Conservation (phyloP, 2,797 vertebrate genomes). For the Masticophis lateralis region DNA sequence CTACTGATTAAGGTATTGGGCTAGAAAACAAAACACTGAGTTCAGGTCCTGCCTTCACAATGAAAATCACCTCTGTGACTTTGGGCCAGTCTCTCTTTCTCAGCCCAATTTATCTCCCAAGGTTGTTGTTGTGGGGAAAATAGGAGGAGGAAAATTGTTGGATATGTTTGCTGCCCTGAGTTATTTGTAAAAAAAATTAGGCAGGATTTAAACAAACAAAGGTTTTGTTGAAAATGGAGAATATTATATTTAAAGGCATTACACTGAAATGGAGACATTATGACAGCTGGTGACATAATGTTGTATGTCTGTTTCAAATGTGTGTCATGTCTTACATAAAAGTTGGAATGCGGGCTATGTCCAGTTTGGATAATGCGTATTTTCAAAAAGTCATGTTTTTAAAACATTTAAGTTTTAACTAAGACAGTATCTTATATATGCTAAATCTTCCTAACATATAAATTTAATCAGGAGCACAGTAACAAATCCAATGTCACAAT, state of each 20-base stretch:
- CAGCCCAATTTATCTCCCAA: neutral
- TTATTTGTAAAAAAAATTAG: neutral
- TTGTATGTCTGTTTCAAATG: neutral
- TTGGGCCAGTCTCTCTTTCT: neutral
- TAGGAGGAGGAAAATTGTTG: neutral
- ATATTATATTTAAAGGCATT: neutral
- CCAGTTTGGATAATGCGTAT: neutral
- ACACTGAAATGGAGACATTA: neutral
- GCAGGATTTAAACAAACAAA: neutral
- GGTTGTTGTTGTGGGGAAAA: neutral
- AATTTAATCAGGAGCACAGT: neutral
- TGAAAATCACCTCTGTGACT: neutral
- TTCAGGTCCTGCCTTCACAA: neutral
- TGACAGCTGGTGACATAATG: too few relatives aligned
- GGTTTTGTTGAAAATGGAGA: neutral
- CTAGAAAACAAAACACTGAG: neutral
- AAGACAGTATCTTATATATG: neutral
- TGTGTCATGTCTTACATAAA: neutral
- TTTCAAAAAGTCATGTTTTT: neutral
- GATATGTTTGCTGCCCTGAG: neutral
- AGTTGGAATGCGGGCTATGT: neutral
- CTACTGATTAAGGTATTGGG: neutral
- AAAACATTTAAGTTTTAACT: neutral
- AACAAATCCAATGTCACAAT: neutral
- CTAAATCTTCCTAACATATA: neutral